These are phyloP conservation scores for Allophyes oxyacanthae DNA, from an alignment of 2,888 invertebrate genomes.

Conservation along the genomic window DNA sequence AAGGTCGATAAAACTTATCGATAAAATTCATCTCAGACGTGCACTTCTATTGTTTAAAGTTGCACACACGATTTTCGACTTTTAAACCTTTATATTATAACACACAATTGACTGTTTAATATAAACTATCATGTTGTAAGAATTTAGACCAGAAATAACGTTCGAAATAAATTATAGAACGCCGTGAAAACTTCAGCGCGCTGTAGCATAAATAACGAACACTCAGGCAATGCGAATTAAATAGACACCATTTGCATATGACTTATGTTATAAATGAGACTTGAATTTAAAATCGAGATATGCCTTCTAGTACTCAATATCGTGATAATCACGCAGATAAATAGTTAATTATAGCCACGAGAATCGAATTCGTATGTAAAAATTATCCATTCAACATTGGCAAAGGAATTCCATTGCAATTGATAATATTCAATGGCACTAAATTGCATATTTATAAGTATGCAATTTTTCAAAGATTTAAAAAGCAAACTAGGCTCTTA, in stretches of 20 bases:
- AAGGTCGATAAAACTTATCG: constrained; percentile 52
- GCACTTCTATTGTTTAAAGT: constrained; percentile 38
- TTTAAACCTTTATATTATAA: constrained; percentile 3
- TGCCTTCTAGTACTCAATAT: constrained; percentile 28
- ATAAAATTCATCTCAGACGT: constrained; percentile 37
- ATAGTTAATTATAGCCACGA: constrained; percentile 23
- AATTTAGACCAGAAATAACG: constrained; percentile 58
- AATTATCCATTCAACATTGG: constrained; percentile 3
- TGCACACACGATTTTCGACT: constrained; percentile 19
- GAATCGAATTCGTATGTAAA: constrained; percentile 19
- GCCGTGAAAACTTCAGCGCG: constrained; percentile 66
- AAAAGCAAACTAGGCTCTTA: constrained; percentile 10
- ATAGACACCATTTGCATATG: constrained; percentile 61
- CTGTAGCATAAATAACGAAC: constrained; percentile 62
- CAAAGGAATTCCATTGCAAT: constrained; percentile 1
- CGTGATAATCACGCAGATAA: constrained; percentile 24
- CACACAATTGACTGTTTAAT: constrained; percentile 10
- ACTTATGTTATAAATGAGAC: constrained; percentile 47
- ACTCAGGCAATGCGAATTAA: constrained; percentile 58
- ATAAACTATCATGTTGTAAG: constrained; percentile 35
- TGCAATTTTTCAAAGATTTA: constrained; percentile 23
- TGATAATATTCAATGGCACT: constrained; percentile 15
- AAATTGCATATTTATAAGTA: constrained; percentile 22
- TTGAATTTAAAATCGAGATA: constrained; percentile 33
- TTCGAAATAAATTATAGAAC: constrained; percentile 55